Percentiles rank a stretch among this genome's conserved stretches.
Evolutionary conservation across 2,888 invertebrate genomes (phyloP).

Genomic region (Drosophila barbarae): DNA sequence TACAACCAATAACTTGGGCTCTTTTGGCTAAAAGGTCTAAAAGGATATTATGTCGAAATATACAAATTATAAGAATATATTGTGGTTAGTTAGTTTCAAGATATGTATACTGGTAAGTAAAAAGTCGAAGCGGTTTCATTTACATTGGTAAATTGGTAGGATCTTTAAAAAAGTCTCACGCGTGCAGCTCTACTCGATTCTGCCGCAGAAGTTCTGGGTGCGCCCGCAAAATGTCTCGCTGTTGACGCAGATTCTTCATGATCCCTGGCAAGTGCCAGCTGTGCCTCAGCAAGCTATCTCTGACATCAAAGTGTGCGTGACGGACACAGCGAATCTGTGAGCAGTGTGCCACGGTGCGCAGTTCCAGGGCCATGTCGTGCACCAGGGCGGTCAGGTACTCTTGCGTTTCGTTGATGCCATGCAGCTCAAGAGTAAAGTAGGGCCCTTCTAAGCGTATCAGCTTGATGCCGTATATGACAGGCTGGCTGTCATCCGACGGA

Average conservation of each 20-base stretch:
- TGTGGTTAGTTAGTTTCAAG: not conserved
- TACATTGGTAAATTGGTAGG: not conserved
- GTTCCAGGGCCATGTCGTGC: conserved; percentile 89
- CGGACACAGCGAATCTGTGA: conserved; percentile 89
- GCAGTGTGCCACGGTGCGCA: conserved; percentile 90
- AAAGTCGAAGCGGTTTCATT: conserved; percentile 2
- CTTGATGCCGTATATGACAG: conserved; percentile 91
- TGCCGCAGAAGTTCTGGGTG: conserved; percentile 75
- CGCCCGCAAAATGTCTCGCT: conserved; percentile 80
- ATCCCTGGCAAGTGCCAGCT: conserved; percentile 89
- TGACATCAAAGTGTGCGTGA: conserved; percentile 89
- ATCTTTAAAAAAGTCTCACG: not conserved
- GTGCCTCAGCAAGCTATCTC: conserved; percentile 88
- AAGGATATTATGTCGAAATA: not conserved
- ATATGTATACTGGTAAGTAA: not conserved
- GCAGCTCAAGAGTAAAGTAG: conserved; percentile 92
- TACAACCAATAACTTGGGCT: conserved; percentile 19
- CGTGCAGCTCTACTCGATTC: conserved; percentile 64
- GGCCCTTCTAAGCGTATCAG: conserved; percentile 91
- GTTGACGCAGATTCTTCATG: conserved; percentile 83
- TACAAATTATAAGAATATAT: not conserved
- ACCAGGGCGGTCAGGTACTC: conserved; percentile 88
- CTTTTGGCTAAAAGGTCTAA: not conserved
- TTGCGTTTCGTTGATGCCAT: conserved; percentile 91
- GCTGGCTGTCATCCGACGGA: conserved; percentile 85